These are phyloP conservation scores for Hestina assimilis DNA, from an alignment of 1,140 invertebrate genomes.

Conservation along the genomic window DNA sequence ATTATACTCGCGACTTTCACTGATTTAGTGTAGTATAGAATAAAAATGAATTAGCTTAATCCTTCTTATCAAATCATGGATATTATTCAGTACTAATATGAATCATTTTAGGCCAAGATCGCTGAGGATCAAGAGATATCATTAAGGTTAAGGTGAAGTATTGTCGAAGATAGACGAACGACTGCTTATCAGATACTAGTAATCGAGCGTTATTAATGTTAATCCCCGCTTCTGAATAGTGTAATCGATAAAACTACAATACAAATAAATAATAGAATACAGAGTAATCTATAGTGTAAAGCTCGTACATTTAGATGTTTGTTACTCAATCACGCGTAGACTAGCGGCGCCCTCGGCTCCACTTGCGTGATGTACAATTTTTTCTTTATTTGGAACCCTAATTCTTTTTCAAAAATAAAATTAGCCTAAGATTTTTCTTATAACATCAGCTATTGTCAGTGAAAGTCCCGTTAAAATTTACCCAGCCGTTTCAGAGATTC, in stretches of 20 bases:
- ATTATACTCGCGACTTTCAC: too few species aligned
- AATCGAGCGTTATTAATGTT: neutral
- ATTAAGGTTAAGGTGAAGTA: slow-evolving; percentile 23
- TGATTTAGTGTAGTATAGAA: neutral
- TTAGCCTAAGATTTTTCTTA: too few species aligned
- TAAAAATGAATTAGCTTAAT: neutral
- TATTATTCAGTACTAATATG: neutral
- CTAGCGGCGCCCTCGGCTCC: too few species aligned
- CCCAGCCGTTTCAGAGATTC: too few species aligned
- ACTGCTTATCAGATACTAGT: slow-evolving; percentile 15
- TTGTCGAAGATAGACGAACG: neutral
- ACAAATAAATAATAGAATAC: neutral
- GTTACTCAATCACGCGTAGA: too few species aligned
- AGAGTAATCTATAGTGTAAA: too few species aligned
- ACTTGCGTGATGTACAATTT: too few species aligned
- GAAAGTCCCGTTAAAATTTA: too few species aligned
- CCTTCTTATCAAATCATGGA: neutral
- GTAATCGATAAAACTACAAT: neutral
- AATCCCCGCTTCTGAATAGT: neutral
- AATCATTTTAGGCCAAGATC: slow-evolving; percentile 14
- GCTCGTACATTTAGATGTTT: too few species aligned
- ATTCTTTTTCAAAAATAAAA: too few species aligned
- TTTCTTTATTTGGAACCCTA: too few species aligned
- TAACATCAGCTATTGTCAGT: too few species aligned
- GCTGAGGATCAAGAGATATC: neutral